Evolutionary conservation across 1,140 invertebrate species (phyloP), one percentile per base, ranked within the genome.

Genomic region (Phymastichus coffea): DNA sequence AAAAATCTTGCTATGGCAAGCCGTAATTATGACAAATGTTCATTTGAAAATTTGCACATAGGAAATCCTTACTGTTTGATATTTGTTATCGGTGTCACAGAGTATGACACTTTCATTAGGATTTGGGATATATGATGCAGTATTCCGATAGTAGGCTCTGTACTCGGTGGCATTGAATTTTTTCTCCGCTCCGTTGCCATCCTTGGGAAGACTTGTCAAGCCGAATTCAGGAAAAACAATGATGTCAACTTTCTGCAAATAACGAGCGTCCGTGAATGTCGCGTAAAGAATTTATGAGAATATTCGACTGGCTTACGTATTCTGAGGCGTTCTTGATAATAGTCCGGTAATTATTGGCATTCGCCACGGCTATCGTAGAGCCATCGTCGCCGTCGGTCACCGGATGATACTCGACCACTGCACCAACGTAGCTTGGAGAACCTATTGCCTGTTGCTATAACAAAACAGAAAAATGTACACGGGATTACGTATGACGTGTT

Each of bases 181-280:
- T 59, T 81, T 69, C 2, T 72, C 53, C 15, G 61, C 61, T 3
- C 80, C 80, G 15, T 47, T 38, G 2, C 41, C 43, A 44, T 48
- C 53, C 41, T 43, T 70, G n/a, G 81, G 56, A 0, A 52, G n/a
- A 20, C 47, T 83, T 6, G 56, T 58, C 12, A 88, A 65, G 4
- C 86, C 86, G 69, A 83, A 80, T 75, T 95, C 93, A 0, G 93
- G 92, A 68, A 94, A 94, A 2, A 94, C 88, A 3, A 95, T 81
- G 10, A 95, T 91, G 61, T 94, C 87, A 0, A 82, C 85, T 47
- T 80, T 74, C 87, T 91, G 61, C 28, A 74, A 71, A 57, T 43
- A 17, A 25, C 23, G 30, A 41, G 26, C 20, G 9, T 56, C 9
- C n/a, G 15, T 19, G 23, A 30, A n/a, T n/a, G n/a, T n/a, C 12